Conservation (phyloP, 2,113 vertebrate genomes). For the Prietella phreatophila region DNA sequence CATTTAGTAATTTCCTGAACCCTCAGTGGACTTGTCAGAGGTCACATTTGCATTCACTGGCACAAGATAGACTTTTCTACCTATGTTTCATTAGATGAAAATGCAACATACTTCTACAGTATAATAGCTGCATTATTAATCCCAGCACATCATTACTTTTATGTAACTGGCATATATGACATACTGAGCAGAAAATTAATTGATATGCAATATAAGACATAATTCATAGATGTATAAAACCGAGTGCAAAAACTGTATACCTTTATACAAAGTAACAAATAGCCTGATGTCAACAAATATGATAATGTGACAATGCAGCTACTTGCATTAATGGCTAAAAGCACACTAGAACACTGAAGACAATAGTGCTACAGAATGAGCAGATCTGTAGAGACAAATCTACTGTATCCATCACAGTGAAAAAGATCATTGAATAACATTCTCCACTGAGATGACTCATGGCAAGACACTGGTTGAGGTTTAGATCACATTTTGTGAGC, state of each 20-base stretch:
- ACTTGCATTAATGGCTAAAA: slow-evolving; percentile 46
- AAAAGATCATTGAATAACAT: slow-evolving; percentile 57
- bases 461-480: background rate
- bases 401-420: slow-evolving; percentile 32
- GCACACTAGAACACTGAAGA: slow-evolving; percentile 62
- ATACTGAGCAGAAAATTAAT: background rate
- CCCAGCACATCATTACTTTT: background rate
- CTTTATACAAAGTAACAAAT: slow-evolving; percentile 37
- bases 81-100: background rate
- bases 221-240: background rate
- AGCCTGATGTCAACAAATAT: slow-evolving; percentile 50
- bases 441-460: slow-evolving; percentile 47
- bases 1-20: background rate
- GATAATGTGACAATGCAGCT: slow-evolving; percentile 52
- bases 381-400: slow-evolving; percentile 52
- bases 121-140: background rate
- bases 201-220: background rate
- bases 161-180: background rate
- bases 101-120: background rate
- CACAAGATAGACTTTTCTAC: background rate
- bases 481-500: slow-evolving; percentile 36
- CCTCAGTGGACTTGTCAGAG: background rate
- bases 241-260: background rate
- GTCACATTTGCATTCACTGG: background rate
- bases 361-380: slow-evolving; percentile 60